A percentile compares a stretch with the other conserved stretches of the same genome.
Evolutionary conservation across 2,888 invertebrate species (phyloP).

Genomic region (Pantelozetes paolii): DNA sequence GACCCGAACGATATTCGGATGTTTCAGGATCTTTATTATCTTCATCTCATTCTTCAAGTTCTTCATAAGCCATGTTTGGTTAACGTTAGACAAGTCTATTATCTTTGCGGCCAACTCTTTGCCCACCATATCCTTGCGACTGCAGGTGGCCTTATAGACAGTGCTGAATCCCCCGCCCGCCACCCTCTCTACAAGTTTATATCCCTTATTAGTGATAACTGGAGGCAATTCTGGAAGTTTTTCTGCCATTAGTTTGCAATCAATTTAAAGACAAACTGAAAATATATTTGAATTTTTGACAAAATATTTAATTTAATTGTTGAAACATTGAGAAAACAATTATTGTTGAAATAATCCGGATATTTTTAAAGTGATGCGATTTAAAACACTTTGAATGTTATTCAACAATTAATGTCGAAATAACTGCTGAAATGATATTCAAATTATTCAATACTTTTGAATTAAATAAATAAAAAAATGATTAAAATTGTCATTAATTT

Average conservation of each 20-base stretch:
- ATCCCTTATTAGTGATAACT: background rate
- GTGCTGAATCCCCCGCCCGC: background rate
- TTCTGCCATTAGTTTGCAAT: background rate
- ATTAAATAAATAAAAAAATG: no score
- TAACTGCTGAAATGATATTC: no score
- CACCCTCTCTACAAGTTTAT: background rate
- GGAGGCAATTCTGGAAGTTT: background rate
- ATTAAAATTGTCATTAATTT: no score
- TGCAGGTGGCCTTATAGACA: background rate
- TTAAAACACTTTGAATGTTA: no score
- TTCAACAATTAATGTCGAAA: no score
- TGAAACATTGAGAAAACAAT: no score
- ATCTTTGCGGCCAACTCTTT: background rate
- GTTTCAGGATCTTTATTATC: background rate
- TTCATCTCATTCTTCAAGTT: slow-evolving; percentile 9
- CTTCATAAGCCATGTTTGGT: background rate
- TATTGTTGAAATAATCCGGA: no score
- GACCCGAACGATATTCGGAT: background rate
- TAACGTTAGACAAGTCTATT: background rate
- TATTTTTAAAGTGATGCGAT: no score
- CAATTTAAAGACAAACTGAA: no score
- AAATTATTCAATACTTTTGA: no score
- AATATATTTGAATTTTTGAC: no score
- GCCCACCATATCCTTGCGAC: background rate
- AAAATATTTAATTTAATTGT: no score